Conservation (phyloP, 2,888 invertebrate species). For the Agrilus cyanescens region DNA sequence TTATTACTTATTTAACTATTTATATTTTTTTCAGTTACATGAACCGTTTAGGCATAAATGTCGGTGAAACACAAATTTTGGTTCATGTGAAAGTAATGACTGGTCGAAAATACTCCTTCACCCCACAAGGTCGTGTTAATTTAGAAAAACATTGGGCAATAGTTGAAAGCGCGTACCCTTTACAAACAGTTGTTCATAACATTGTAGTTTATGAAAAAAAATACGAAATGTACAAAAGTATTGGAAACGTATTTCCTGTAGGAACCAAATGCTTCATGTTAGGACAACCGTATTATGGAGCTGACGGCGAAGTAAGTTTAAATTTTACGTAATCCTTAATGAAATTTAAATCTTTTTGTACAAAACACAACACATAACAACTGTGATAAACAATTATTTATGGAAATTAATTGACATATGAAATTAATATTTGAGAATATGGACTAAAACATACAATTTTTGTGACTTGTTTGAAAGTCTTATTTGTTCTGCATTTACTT, state of each 20-base stretch:
- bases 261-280: slow-evolving; percentile 65
- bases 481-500: too few species aligned
- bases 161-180: slow-evolving; percentile 50
- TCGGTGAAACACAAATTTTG: slow-evolving; percentile 53
- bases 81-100: slow-evolving; percentile 61
- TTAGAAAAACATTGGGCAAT: slow-evolving; percentile 63
- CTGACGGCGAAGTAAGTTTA: slow-evolving; percentile 54
- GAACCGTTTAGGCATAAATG: slow-evolving; percentile 65
- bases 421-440: too few species aligned
- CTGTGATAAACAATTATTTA: too few species aligned
- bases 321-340: too few species aligned
- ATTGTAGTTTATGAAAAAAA: slow-evolving; percentile 36
- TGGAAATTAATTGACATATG: too few species aligned
- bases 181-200: slow-evolving; percentile 53
- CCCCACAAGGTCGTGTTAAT: slow-evolving; percentile 48
- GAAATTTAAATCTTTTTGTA: too few species aligned
- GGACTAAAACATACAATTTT: too few species aligned
- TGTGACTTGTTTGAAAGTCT: too few species aligned
- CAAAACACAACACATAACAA: too few species aligned
- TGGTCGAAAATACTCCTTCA: slow-evolving; percentile 52
- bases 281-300: slow-evolving; percentile 69
- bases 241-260: slow-evolving; percentile 55
- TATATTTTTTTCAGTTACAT: slow-evolving; percentile 47
- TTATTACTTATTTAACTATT: slow-evolving; percentile 13
- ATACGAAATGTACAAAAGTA: slow-evolving; percentile 33